Evolutionary conservation across 2,888 invertebrate genomes (phyloP).

Genomic region (Leptinotarsa tumamoca): DNA sequence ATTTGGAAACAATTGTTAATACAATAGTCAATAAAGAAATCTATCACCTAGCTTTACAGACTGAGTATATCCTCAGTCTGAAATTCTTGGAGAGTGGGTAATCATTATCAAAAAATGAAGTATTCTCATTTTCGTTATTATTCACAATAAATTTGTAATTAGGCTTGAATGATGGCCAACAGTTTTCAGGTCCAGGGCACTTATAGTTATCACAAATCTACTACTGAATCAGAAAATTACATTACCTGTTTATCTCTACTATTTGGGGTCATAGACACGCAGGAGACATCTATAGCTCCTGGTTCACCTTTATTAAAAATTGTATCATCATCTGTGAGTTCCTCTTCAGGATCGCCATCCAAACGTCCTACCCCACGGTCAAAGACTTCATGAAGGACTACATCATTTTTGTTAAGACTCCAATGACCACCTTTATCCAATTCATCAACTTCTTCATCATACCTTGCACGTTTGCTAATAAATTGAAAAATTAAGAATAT

Average conservation of each 20-base stretch:
- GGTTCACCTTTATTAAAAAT: conserved; percentile 54
- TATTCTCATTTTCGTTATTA: too few relatives aligned
- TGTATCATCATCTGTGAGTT: conserved; percentile 53
- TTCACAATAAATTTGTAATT: too few relatives aligned
- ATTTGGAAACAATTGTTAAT: too few relatives aligned
- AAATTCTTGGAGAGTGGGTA: too few relatives aligned
- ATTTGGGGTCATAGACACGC: conserved; percentile 56
- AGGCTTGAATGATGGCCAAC: too few relatives aligned
- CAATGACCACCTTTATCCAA: conserved; percentile 50
- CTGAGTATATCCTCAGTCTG: too few relatives aligned
- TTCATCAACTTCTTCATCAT: conserved; percentile 51
- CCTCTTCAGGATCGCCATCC: conserved; percentile 59
- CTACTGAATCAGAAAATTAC: background rate
- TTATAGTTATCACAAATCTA: too few relatives aligned
- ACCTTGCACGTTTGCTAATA: conserved; percentile 61
- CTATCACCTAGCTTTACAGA: too few relatives aligned
- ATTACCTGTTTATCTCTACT: conserved; percentile 54
- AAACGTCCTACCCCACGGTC: conserved; percentile 75
- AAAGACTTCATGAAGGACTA: conserved; percentile 68
- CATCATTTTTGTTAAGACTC: conserved; percentile 60
- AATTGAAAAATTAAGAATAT: conserved; percentile 35
- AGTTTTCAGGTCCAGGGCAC: too few relatives aligned
- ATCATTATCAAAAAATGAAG: too few relatives aligned
- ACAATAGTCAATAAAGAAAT: too few relatives aligned
- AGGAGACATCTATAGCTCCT: conserved; percentile 55